A percentile compares a stretch with the other conserved stretches of the same genome.
Conservation (phyloP, 2,113 vertebrate species). For the Macrotus californicus region DNA sequence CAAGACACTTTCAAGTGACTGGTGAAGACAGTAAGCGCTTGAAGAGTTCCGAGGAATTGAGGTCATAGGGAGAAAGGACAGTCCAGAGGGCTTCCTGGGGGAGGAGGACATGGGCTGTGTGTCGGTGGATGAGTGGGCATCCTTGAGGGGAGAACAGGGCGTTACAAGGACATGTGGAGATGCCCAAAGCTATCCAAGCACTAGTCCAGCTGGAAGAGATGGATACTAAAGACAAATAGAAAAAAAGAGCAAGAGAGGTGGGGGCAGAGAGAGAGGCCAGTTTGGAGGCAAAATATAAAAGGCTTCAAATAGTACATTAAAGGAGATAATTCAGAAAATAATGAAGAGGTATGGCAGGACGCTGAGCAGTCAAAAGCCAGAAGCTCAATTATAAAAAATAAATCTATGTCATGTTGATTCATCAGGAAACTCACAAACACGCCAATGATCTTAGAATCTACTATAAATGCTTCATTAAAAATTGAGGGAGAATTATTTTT, state of each 20-base stretch:
- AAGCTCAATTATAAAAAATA: background rate
- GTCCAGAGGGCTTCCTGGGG: background rate
- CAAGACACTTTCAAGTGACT: background rate
- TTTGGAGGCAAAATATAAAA: background rate
- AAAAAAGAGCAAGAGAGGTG: rapidly evolving
- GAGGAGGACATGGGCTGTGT: background rate
- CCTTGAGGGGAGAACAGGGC: background rate
- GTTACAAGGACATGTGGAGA: background rate
- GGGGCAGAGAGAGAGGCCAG: background rate
- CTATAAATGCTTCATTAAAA: background rate
- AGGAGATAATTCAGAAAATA: background rate
- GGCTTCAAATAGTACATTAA: background rate
- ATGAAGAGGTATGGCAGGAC: background rate
- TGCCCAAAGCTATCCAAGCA: background rate
- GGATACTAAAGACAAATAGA: background rate
- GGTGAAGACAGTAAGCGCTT: background rate
- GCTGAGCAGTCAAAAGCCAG: background rate
- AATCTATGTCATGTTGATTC: background rate
- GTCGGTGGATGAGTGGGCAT: background rate
- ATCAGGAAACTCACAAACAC: background rate
- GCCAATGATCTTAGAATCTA: background rate
- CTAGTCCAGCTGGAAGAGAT: background rate
- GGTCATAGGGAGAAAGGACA: background rate
- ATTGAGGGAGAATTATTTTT: background rate
- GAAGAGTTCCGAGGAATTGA: background rate